phyloP scores from a whole-genome alignment of 2,888 invertebrate genomes.

The Dynastes maya region DNA sequence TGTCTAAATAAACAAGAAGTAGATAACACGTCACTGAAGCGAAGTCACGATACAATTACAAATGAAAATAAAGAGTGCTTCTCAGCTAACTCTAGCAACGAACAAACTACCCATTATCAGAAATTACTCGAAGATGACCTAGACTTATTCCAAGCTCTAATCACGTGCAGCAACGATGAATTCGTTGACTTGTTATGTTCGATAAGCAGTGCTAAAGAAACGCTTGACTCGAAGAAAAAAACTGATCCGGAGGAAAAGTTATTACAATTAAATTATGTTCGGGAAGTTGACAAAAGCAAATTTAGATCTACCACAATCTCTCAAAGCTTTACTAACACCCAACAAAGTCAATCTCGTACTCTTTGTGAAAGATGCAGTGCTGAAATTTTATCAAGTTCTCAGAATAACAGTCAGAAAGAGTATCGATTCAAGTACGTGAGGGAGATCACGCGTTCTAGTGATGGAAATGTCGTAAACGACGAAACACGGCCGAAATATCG shows the following conservation, averaged over 20 bases:
- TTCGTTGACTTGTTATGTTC: constrained; percentile 4
- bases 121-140: constrained; percentile 17
- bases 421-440: constrained; percentile 1
- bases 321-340: neutral
- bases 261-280: too few relatives aligned
- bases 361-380: neutral
- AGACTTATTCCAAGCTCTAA: constrained; percentile 2
- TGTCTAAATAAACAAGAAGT: too few relatives aligned
- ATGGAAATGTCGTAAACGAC: neutral
- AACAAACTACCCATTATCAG: neutral
- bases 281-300: too few relatives aligned
- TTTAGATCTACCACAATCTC: too few relatives aligned
- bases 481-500: too few relatives aligned
- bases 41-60: too few relatives aligned
- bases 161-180: neutral
- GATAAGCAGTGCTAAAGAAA: neutral
- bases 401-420: neutral
- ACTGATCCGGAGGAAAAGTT: neutral
- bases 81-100: neutral
- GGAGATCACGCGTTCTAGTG: neutral
- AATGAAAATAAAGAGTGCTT: neutral
- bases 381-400: neutral
- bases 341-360: neutral
- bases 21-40: too few relatives aligned
- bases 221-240: neutral